phyloP scores from a whole-genome alignment of 2,888 invertebrate species.

The Polyommatus icarus region DNA sequence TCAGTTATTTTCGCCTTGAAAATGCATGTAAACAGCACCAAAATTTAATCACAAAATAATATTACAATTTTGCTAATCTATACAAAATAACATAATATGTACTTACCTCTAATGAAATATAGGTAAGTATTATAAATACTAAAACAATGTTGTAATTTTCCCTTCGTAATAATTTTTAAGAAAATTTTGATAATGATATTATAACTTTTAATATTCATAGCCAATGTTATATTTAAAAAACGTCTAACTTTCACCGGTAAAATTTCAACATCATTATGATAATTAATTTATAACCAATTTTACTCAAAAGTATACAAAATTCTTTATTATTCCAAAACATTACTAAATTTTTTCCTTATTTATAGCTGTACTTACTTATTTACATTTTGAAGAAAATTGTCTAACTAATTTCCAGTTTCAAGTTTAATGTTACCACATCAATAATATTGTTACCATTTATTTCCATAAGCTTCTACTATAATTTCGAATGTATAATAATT shows the following conservation, averaged over 20 bases:
- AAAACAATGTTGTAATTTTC: not conserved
- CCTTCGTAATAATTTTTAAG: not conserved
- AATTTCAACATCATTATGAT: no score
- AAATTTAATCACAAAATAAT: slow-evolving; percentile 46
- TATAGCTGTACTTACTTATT: not conserved
- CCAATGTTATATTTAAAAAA: no score
- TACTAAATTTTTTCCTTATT: no score
- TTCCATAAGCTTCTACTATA: not conserved
- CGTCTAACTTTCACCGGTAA: no score
- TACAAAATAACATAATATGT: slow-evolving; percentile 38
- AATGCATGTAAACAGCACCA: slow-evolving; percentile 47
- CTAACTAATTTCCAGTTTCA: not conserved
- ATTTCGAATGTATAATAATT: not conserved
- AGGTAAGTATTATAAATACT: not conserved
- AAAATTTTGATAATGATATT: no score
- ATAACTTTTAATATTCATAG: no score
- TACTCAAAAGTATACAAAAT: no score
- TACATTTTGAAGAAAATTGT: not conserved
- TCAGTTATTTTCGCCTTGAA: slow-evolving; percentile 39
- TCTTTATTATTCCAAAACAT: no score
- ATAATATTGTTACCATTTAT: not conserved
- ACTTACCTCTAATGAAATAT: not conserved
- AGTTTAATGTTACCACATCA: not conserved
- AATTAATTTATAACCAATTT: no score
- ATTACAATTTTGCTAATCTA: slow-evolving; percentile 38